Base-by-base conservation (phyloP, 2,113 vertebrate species). In the Apteryx mantelli region DNA sequence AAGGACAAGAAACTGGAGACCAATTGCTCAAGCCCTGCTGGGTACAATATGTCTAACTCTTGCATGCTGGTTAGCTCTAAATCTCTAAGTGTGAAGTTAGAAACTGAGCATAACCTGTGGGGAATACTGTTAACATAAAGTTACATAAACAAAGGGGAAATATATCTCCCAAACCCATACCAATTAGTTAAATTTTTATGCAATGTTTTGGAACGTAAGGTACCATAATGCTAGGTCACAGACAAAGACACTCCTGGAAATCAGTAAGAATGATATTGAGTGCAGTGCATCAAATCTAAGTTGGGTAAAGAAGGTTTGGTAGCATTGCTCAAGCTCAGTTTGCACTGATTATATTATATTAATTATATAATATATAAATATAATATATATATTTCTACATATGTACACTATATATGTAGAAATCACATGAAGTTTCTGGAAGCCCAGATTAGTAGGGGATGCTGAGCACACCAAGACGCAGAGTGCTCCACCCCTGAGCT, bases 1-100 rank as follows among this genome's bases (percentile, higher is more conserved):
- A 96, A 95, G 83, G 50, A 92, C 28, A 89, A 66, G 55, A 93
- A 85, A 82, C n/a, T 85, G 44, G 46, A 80, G 32, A 79, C 42
- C 52, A 91, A 20, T 25, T 91, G 42, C 36, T 18, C 56, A 95
- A 86, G 52, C 13, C 18, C 60, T 61, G 15, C 61, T 88, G 48
- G 25, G n/a, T 77, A 22, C 34, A 18, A 58, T 28, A 65, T 32
- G 4, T 64, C 40, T 88, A 86, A 73, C 55, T 83, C 40, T 88
- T 89, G 56, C 64, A 92, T 82, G 20, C 36, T 88, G 28, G 16
- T 86, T 89, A 90, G 28, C 34, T 75, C 36, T 82, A 46, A 61
- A 86, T 90, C 50, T 73, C 91, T 24, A 65, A 77, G 44, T 26
- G n/a, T 80, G 68, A 86, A 81, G 36, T 56, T 86, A 80, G 82